phyloP scores from a whole-genome alignment of 1,140 invertebrate genomes.

The Pissodes strobi region DNA sequence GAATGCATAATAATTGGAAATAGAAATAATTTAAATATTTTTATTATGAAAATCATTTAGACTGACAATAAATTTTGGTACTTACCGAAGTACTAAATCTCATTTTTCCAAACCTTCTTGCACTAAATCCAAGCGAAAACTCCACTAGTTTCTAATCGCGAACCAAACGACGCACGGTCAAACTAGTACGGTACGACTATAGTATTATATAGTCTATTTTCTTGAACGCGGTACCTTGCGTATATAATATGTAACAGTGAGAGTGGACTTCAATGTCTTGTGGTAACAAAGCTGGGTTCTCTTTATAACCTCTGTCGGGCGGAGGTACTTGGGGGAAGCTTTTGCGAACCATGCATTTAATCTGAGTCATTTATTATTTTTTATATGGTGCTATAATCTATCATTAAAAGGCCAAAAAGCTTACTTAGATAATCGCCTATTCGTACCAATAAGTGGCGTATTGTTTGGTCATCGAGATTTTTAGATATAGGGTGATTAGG shows the following conservation, averaged over 20 bases:
- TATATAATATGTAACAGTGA: slow-evolving; percentile 28
- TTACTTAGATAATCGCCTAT: background rate
- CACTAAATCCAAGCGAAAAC: slow-evolving; percentile 1
- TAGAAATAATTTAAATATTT: too few species aligned
- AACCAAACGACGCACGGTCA: background rate
- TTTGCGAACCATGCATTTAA: slow-evolving; percentile 3
- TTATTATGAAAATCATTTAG: too few species aligned
- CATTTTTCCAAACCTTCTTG: background rate
- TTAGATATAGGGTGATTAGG: too few species aligned
- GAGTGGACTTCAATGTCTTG: slow-evolving; percentile 31
- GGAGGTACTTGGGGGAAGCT: slow-evolving; percentile 25
- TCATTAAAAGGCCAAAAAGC: slow-evolving; percentile 18
- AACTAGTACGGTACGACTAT: background rate
- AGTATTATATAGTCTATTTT: slow-evolving; percentile 4
- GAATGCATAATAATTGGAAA: too few species aligned
- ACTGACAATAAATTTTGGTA: too few species aligned
- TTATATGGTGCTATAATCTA: slow-evolving; percentile 9
- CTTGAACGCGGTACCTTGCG: slow-evolving; percentile 8
- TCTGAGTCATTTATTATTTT: slow-evolving; percentile 20
- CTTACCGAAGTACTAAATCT: background rate
- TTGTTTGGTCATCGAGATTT: too few species aligned
- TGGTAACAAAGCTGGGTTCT: slow-evolving; percentile 18
- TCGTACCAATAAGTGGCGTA: too few species aligned
- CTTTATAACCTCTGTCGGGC: slow-evolving; percentile 32
- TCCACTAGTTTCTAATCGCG: background rate